phyloP scores from a whole-genome alignment of 2,113 vertebrate species.

The Otis tarda region DNA sequence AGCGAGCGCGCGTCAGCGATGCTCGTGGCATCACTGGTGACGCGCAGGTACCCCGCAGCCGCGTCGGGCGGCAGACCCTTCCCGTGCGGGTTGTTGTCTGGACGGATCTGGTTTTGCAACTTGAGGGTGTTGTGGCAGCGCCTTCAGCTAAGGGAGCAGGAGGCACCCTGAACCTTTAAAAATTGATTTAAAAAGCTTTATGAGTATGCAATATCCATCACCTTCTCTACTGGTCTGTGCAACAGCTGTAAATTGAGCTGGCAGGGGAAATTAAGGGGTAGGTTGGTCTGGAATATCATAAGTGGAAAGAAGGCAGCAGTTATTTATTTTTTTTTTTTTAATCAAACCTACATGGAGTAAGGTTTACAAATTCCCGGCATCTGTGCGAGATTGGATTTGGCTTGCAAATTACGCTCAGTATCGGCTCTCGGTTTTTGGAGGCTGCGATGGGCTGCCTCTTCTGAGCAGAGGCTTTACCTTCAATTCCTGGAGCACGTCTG shows the following conservation, averaged over 20 bases:
- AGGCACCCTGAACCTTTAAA: background rate
- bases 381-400: background rate
- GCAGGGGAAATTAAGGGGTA: background rate
- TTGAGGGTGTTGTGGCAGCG: background rate
- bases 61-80: background rate
- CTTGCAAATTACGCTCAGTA: background rate
- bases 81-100: fast-evolving
- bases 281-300: background rate
- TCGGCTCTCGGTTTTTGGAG: background rate
- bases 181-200: background rate
- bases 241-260: background rate
- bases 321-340: background rate
- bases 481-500: background rate
- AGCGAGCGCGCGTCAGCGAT: background rate
- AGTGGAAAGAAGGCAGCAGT: background rate
- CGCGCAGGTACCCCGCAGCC: fast-evolving
- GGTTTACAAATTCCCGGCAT: background rate
- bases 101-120: background rate
- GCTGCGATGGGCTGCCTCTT: background rate
- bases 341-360: background rate
- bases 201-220: background rate
- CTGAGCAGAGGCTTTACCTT: background rate
- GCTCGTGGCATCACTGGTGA: no score
- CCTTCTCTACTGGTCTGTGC: background rate
- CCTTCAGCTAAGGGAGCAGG: background rate